These are phyloP conservation scores for Heteromurus nitidus DNA, from an alignment of 2,888 invertebrate species.

Conservation along the genomic window DNA sequence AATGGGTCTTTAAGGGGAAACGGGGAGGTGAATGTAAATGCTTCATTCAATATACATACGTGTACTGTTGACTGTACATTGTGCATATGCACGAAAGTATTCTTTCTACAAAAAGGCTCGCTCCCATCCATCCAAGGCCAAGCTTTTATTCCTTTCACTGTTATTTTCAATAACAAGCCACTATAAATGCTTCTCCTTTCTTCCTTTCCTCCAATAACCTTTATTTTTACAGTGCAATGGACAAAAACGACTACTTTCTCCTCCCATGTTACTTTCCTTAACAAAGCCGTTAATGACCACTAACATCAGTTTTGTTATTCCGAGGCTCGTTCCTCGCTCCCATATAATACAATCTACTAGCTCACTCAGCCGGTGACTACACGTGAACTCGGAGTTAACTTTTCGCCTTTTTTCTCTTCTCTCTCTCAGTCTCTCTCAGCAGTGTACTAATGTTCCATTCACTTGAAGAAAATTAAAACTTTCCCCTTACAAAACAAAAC, in stretches of 20 bases:
- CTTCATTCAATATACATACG: not conserved
- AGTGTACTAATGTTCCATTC: no score
- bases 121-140: no score
- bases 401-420: slow-evolving; percentile 14
- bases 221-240: slow-evolving; percentile 21
- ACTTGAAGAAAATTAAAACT: slow-evolving; percentile 50
- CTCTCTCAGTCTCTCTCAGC: no score
- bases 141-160: no score
- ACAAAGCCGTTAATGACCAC: slow-evolving; percentile 38
- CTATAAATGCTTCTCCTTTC: not conserved
- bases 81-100: no score
- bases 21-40: not conserved
- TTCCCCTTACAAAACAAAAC: not conserved
- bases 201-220: slow-evolving; percentile 5
- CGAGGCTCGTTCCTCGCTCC: not conserved
- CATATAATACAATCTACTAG: not conserved
- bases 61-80: not conserved
- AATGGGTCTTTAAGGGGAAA: not conserved
- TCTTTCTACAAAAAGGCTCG: not conserved
- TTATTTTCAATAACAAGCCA: no score
- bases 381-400: not conserved
- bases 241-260: slow-evolving; percentile 24
- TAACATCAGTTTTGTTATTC: slow-evolving; percentile 38
- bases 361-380: no score
- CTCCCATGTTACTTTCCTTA: not conserved